phyloP scores from a whole-genome alignment of 2,888 invertebrate genomes.

The Erebia palarica region DNA sequence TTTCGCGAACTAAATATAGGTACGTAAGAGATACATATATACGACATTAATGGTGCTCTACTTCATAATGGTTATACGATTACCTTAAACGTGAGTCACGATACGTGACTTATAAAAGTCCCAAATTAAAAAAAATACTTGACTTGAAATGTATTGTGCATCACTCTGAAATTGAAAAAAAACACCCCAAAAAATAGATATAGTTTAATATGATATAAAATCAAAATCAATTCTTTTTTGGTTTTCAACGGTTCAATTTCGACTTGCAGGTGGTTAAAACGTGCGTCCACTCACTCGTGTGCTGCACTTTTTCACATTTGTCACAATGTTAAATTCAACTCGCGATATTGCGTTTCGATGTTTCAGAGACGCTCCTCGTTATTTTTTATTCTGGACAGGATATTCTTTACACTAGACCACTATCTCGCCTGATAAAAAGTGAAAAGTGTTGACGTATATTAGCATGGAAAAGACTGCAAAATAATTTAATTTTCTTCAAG shows the following conservation, averaged over 20 bases:
- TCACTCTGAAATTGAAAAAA: too few relatives aligned
- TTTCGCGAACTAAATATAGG: too few relatives aligned
- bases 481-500: too few relatives aligned
- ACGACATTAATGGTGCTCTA: too few relatives aligned
- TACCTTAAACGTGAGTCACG: too few relatives aligned
- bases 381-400: neutral
- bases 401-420: neutral
- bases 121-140: too few relatives aligned
- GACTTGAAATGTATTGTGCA: too few relatives aligned
- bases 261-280: slow-evolving; percentile 16
- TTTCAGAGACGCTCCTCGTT: slow-evolving; percentile 8
- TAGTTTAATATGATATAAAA: slow-evolving; percentile 5
- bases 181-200: neutral
- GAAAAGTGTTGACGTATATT: neutral
- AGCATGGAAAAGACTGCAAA: neutral
- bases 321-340: slow-evolving; percentile 21
- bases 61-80: too few relatives aligned
- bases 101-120: too few relatives aligned
- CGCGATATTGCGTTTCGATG: slow-evolving; percentile 20
- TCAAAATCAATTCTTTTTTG: slow-evolving; percentile 6
- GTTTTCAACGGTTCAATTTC: neutral
- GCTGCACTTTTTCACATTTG: slow-evolving; percentile 12
- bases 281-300: neutral
- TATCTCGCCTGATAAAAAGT: neutral
- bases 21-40: too few relatives aligned